A percentile compares a stretch with the other conserved stretches of the same genome.
Conservation (phyloP, 2,888 invertebrate genomes). For the Melanargia galathea region DNA sequence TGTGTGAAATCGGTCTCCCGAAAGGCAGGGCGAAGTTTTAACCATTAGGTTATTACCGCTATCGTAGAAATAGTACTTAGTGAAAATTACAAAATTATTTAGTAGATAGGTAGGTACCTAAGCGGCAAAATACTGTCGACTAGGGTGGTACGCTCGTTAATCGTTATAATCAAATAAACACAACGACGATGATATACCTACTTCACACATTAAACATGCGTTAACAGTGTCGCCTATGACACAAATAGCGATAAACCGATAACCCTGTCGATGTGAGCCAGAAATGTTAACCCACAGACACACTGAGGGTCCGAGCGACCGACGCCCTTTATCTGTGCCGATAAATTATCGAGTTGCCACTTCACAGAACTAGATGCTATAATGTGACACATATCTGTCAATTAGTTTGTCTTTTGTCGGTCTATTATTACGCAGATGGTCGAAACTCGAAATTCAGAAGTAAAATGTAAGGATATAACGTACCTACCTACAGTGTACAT, state of each 20-base stretch:
- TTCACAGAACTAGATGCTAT: constrained; percentile 33
- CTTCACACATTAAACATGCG: background rate
- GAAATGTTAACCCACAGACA: constrained; percentile 51
- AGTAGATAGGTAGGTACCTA: background rate
- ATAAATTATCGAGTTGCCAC: constrained; percentile 31
- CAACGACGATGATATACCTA: background rate
- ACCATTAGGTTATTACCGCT: too few species aligned
- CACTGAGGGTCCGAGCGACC: constrained; percentile 44
- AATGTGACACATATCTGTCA: constrained; percentile 41
- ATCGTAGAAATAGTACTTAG: too few species aligned
- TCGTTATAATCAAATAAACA: constrained; percentile 2
- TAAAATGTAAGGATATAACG: background rate
- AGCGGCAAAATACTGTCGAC: background rate
- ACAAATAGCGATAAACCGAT: constrained; percentile 31
- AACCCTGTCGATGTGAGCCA: constrained; percentile 41
- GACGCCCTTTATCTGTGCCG: constrained; percentile 34
- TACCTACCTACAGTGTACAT: too few species aligned
- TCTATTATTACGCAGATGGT: background rate
- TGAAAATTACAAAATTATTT: too few species aligned
- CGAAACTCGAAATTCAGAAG: constrained; percentile 9
- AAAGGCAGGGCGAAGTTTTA: too few species aligned
- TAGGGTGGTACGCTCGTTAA: constrained; percentile 8
- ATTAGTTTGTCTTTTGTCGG: constrained; percentile 36
- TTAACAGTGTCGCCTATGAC: constrained; percentile 29
- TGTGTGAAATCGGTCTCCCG: too few species aligned